These are phyloP conservation scores for Caenorhabditis panamensis DNA, from an alignment of 2,888 invertebrate genomes.

Conservation along the genomic window DNA sequence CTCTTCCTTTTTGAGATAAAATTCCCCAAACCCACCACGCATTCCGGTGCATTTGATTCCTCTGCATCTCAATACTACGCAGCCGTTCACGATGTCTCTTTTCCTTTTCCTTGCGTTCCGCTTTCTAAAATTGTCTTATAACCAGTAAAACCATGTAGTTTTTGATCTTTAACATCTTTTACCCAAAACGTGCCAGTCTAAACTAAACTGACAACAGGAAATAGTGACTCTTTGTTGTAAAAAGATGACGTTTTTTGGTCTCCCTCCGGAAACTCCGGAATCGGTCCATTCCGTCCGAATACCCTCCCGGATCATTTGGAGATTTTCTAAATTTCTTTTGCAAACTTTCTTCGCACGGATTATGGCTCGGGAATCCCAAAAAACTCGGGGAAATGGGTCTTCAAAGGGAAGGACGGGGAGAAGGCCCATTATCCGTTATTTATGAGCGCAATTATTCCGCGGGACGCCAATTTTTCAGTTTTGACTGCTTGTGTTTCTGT, in stretches of 20 bases:
- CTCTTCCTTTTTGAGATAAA: background rate
- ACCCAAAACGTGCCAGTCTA: no score
- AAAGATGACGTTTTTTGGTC: background rate
- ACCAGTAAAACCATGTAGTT: background rate
- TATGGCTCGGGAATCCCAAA: background rate
- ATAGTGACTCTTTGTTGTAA: conserved; percentile 2
- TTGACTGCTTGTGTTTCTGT: no score
- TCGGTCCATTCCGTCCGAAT: background rate
- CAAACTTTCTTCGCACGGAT: no score
- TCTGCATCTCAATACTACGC: conserved; percentile 74
- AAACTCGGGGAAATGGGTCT: background rate
- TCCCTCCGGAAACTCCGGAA: no score
- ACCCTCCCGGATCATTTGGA: background rate
- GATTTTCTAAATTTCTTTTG: no score
- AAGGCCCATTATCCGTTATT: conserved; percentile 1
- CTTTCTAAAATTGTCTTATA: conserved; percentile 72
- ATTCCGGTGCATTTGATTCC: conserved; percentile 72
- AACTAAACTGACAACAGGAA: conserved; percentile 2
- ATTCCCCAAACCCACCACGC: conserved; percentile 69
- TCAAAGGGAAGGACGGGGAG: background rate
- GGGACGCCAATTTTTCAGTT: no score
- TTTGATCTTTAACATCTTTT: conserved; percentile 9
- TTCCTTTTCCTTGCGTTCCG: conserved; percentile 78
- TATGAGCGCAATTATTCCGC: no score
- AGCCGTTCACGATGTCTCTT: conserved; percentile 76